Base-by-base conservation (phyloP, 2,113 vertebrate genomes). In the Salvator merianae region DNA sequence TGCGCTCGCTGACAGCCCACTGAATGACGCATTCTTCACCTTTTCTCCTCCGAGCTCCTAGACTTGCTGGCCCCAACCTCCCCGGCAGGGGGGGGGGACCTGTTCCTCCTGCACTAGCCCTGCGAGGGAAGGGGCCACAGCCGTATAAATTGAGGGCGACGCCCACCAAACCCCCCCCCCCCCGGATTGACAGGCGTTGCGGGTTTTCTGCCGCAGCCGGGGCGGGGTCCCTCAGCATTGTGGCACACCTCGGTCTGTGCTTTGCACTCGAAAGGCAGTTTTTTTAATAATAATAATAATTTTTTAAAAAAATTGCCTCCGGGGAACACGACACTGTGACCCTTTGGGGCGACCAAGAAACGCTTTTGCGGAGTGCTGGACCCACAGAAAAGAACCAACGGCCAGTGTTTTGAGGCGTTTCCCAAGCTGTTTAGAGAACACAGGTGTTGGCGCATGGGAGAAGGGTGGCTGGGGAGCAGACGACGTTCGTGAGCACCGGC, bases 11-110 rank as follows among this genome's bases (percentile, higher is more conserved):
- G 87, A 91, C 92, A 92, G 91, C 80, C 74, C 91, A 90, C 89
- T 1, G 89, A 94, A 86, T 79, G 84, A 92, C 92, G 94, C 91
- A 94, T 96, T 95, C 94, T 93, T 95, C 93, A 82, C 86, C 86
- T 85, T 59, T 59, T 59, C 55, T 59, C 88, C 90, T 92, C 92
- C 88, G 78, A 90, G 91, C 90, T 1, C 71, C 77, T 3, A 14
- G 66, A n/a, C 91, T 91, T 16, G 16, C 14, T 59, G 55, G 55
- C 55, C 55, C 16, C 55, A 20, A 59, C 55, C 55, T 16, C 18
- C 16, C 55, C 55, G 16, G 55, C 14, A 20, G 14, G 55, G 55
- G 55, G 55, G 14, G 55, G 14, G 16, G 55, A 59, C 55, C 55
- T 59, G 55, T 20, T 77, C 83, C 0, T 77, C 83, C 0, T 26